Conservation (phyloP, 2,888 invertebrate genomes). For the Clepsis dumicolana region DNA sequence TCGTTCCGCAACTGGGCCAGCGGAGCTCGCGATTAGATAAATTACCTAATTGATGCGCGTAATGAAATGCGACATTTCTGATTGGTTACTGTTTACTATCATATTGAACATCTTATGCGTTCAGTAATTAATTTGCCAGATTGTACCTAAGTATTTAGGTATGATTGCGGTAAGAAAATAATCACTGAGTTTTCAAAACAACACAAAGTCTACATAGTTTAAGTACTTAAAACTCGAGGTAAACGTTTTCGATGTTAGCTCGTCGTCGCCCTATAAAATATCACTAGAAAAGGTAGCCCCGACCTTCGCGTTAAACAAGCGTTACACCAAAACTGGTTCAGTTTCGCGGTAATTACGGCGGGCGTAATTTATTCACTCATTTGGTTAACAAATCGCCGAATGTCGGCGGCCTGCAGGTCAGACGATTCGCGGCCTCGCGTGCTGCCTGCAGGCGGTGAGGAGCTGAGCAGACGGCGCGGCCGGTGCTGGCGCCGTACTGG, state of each 20-base stretch:
- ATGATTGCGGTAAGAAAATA: background rate
- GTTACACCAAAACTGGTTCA: constrained; percentile 27
- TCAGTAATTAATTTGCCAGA: background rate
- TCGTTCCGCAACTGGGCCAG: constrained; percentile 52
- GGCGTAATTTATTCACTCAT: constrained; percentile 35
- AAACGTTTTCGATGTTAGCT: background rate
- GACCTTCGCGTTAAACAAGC: constrained; percentile 22
- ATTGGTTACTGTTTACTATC: constrained; percentile 20
- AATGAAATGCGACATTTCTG: constrained; percentile 29
- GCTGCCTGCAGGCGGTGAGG: too few species aligned
- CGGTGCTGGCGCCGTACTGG: background rate
- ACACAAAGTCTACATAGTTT: background rate
- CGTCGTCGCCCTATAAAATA: constrained; percentile 2
- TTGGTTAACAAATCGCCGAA: constrained; percentile 32
- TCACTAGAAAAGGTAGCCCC: constrained; percentile 21
- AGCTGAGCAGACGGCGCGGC: too few species aligned
- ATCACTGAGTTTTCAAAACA: background rate
- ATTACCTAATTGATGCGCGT: constrained; percentile 26
- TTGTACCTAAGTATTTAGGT: background rate
- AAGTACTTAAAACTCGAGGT: constrained; percentile 1
- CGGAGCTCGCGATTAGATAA: constrained; percentile 56
- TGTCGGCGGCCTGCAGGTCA: background rate
- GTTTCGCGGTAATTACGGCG: constrained; percentile 34
- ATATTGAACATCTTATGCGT: background rate
- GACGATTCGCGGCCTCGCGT: background rate